These are phyloP conservation scores for Exocentrus adspersus DNA, from an alignment of 2,888 invertebrate genomes.

Conservation along the genomic window DNA sequence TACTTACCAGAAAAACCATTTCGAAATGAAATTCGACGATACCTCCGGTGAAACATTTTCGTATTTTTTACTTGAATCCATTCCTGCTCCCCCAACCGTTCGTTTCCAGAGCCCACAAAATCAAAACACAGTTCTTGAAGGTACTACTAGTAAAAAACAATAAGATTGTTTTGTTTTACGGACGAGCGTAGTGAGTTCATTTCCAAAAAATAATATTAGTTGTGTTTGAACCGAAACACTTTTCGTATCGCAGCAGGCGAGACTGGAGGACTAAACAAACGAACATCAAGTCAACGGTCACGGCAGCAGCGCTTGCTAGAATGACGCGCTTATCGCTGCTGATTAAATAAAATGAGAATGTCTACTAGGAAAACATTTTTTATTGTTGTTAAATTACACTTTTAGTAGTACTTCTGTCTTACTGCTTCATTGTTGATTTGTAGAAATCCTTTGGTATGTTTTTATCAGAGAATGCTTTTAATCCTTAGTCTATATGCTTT, in stretches of 20 bases:
- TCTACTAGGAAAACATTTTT: neutral
- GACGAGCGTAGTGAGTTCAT: neutral
- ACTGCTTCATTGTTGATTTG: neutral
- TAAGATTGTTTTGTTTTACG: neutral
- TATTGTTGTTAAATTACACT: neutral
- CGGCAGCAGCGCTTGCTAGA: neutral
- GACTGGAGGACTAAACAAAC: neutral
- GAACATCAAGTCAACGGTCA: neutral
- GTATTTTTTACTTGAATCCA: slow-evolving; percentile 11
- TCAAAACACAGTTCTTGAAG: neutral
- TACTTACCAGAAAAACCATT: slow-evolving; percentile 14
- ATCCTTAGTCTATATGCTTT: no score
- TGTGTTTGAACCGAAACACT: no score
- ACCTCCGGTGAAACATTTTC: slow-evolving; percentile 14
- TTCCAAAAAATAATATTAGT: neutral
- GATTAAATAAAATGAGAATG: slow-evolving; percentile 1
- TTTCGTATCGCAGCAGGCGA: neutral
- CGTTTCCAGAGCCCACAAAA: neutral
- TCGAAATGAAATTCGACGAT: slow-evolving; percentile 4
- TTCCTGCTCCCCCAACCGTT: neutral
- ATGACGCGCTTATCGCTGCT: neutral
- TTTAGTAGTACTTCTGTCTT: neutral
- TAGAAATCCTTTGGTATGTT: neutral
- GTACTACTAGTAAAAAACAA: neutral
- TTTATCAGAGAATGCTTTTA: no score